phyloP scores from a whole-genome alignment of 2,888 invertebrate genomes.

The Cephus rjabovi region DNA sequence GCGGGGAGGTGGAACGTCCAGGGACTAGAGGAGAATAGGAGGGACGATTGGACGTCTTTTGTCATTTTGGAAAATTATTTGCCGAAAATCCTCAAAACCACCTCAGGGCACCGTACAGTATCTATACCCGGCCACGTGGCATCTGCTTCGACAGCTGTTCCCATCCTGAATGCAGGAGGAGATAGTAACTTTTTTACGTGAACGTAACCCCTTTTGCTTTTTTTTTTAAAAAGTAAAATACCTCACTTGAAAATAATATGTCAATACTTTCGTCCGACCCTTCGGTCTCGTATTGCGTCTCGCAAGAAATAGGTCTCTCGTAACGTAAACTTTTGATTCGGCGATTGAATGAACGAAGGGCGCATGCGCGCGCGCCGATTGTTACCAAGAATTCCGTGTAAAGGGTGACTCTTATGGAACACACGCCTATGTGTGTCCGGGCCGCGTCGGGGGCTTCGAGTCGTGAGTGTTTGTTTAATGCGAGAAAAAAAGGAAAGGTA shows the following conservation, averaged over 20 bases:
- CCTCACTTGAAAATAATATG: background rate
- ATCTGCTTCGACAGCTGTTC: slow-evolving; percentile 57
- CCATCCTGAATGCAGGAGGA: slow-evolving; percentile 34
- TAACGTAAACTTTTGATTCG: background rate
- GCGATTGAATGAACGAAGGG: background rate
- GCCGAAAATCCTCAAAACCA: background rate
- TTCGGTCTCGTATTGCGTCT: background rate
- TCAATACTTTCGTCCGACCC: background rate
- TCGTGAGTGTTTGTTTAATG: background rate
- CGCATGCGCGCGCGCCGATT: background rate
- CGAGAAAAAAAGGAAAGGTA: background rate
- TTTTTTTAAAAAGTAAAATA: background rate
- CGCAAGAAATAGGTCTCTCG: background rate
- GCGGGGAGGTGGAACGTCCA: background rate
- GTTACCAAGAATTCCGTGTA: background rate
- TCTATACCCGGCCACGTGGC: slow-evolving; percentile 37
- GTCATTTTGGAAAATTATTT: background rate
- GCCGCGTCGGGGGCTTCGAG: background rate
- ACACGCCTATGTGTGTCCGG: background rate
- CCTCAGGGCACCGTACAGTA: background rate
- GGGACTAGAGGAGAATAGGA: background rate
- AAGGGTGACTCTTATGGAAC: background rate
- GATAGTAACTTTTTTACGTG: background rate
- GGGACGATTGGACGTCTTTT: background rate
- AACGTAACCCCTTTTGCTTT: slow-evolving; percentile 1